Evolutionary conservation across 1,140 invertebrate genomes (phyloP), one percentile per base, ranked within the genome.

Genomic region (Tetraneura akinire): DNA sequence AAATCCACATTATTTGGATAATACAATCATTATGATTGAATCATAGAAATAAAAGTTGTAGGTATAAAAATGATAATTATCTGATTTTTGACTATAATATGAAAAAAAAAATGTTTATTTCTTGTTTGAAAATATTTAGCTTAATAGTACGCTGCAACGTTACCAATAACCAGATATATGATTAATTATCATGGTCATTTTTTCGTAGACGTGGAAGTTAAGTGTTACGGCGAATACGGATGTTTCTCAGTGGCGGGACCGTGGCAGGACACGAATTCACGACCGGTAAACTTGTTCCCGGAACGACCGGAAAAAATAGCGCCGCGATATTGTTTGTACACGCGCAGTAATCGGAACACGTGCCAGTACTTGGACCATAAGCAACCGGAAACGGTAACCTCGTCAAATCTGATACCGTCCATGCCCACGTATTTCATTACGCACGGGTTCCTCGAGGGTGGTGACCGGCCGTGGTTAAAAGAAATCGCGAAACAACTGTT

Each of bases 381-480:
- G 82, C 87, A 91, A 82, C 87, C 86, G 6, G 88, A 89, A 8
- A 89, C 88, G 26, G 89, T 93, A 37, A 86, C 83, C 26, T 85
- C 86, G 53, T 86, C 90, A 18, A 89, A 89, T 55, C 86, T 93
- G 1, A 88, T 90, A 83, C 86, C 88, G 2, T 84, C 85, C 5
- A 89, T 88, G 21, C 90, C 90, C 32, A 88, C 92, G 53, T 95
- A 91, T 83, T 88, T 96, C 80, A 90, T 96, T 47, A 89, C 91
- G 13, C 95, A 96, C 83, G 95, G 95, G 10, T 96, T 94, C 84
- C 85, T 96, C 47, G 94, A 96, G 83, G 90, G 91, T 60, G 93
- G 94, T 6, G 88, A 91, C 81, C 91, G 92, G 82, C 86, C 88
- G 45, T 96, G 94, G 94, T 85, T 88, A 8, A 84, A 87, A n/a